These are phyloP conservation scores for Zaprionus davidi DNA, from an alignment of 1,140 invertebrate genomes.

Conservation along the genomic window DNA sequence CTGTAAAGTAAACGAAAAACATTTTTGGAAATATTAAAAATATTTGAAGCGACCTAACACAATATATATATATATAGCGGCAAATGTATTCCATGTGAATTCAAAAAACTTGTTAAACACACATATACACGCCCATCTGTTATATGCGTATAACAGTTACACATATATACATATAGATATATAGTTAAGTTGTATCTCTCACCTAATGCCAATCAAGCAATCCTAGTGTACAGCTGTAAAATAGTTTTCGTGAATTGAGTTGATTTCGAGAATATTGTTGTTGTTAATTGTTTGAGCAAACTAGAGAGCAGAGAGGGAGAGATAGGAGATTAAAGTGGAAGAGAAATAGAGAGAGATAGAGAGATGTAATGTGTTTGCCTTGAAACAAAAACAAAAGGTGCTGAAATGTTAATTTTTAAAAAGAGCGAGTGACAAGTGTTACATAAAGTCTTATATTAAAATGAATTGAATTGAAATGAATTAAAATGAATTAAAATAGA, in stretches of 20 bases:
- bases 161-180: constrained; percentile 26
- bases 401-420: constrained; percentile 84
- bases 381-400: constrained; percentile 79
- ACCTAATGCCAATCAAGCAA: constrained; percentile 45
- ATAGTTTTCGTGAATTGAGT: constrained; percentile 61
- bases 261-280: constrained; percentile 28
- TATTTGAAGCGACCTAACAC: constrained; percentile 15
- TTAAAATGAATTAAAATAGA: constrained; percentile 1
- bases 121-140: constrained; percentile 11
- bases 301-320: constrained; percentile 1
- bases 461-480: constrained; percentile 19
- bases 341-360: constrained; percentile 28
- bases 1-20: constrained; percentile 7
- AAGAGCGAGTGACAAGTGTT: constrained; percentile 62
- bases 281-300: constrained; percentile 51
- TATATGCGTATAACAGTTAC: constrained; percentile 7
- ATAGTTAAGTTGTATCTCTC: constrained; percentile 36
- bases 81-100: constrained; percentile 7
- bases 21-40: constrained; percentile 6
- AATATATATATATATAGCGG: background rate
- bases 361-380: constrained; percentile 80
- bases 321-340: constrained; percentile 8
- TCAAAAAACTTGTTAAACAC: constrained; percentile 26
- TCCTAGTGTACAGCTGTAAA: constrained; percentile 68
- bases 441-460: constrained; percentile 70